phyloP scores from a whole-genome alignment of 2,113 vertebrate genomes.

The Thomomys bottae region DNA sequence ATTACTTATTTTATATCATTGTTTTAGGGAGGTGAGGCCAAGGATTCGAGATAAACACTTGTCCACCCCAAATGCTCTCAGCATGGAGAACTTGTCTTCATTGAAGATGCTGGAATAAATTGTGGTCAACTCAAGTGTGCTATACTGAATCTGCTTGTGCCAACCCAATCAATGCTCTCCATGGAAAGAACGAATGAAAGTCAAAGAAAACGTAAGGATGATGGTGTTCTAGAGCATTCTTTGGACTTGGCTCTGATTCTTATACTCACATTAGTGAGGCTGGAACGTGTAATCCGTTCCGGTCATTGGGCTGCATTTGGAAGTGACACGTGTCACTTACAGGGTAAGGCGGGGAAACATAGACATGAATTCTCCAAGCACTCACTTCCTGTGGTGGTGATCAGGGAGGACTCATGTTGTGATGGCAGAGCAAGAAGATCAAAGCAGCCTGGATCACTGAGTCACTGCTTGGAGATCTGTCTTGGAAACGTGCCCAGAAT shows the following conservation, averaged over 20 bases:
- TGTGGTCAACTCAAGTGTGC: background rate
- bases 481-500: conserved; percentile 19
- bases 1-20: too few relatives aligned
- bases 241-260: background rate
- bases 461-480: background rate
- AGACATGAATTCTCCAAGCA: background rate
- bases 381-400: background rate
- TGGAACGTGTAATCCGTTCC: background rate
- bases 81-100: background rate
- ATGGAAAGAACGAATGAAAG: background rate
- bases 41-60: background rate
- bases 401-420: background rate
- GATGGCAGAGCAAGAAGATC: background rate
- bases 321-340: background rate
- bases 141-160: background rate
- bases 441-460: conserved; percentile 12
- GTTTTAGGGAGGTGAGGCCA: background rate
- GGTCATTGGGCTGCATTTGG: background rate
- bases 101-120: background rate
- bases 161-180: background rate
- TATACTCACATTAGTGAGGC: background rate
- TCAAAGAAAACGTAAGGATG: background rate
- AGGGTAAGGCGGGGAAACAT: background rate
- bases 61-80: background rate
- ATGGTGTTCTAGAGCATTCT: background rate